phyloP scores from a whole-genome alignment of 2,797 vertebrate species.

The Malurus splendens region DNA sequence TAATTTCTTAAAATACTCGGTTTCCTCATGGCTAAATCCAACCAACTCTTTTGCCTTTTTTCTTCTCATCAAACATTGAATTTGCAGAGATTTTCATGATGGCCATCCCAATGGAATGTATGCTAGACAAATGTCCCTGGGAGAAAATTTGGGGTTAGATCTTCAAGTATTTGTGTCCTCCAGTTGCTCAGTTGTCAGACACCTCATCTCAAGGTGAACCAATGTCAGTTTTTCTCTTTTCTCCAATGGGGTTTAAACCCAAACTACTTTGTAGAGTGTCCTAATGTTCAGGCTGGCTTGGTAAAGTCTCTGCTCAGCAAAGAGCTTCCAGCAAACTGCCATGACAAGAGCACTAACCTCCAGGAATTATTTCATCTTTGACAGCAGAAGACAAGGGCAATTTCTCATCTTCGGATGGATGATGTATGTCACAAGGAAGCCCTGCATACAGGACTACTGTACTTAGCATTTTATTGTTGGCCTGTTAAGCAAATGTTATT shows the following conservation, averaged over 20 bases:
- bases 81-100: not conserved
- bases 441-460: not conserved
- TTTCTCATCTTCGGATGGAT: not conserved
- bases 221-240: not conserved
- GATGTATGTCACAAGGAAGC: not conserved
- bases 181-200: not conserved
- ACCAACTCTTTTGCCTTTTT: not conserved
- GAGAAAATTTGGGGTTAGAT: not conserved
- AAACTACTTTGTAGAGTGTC: not conserved
- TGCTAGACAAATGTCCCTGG: not conserved
- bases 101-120: not conserved
- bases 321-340: not conserved
- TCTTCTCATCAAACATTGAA: not conserved
- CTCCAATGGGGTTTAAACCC: not conserved
- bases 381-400: not conserved
- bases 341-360: not conserved
- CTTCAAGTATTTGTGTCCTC: not conserved
- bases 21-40: rapidly evolving
- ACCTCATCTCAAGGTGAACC: not conserved
- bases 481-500: not conserved
- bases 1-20: not conserved
- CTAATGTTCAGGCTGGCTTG: not conserved
- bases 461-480: not conserved
- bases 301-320: not conserved
- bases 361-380: not conserved